A percentile compares a stretch with the other conserved stretches of the same genome.
Evolutionary conservation across 2,888 invertebrate genomes (phyloP).

Genomic region (Hemaris fuciformis): DNA sequence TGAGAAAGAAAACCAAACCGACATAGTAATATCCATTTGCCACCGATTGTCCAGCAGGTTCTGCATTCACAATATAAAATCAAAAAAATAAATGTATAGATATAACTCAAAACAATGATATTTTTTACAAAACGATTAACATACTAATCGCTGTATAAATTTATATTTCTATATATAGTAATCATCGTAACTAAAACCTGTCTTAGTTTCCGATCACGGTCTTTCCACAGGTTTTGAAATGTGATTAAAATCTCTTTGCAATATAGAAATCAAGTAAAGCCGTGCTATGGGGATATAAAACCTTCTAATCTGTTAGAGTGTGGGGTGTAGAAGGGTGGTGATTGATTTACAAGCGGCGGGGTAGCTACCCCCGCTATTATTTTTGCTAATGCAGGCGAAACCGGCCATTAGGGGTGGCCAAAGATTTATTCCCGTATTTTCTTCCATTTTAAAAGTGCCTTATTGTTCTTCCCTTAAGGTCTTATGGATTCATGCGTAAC

Average conservation of each 20-base stretch:
- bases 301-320: not conserved
- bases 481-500: not conserved
- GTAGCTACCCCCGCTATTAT: constrained; percentile 35
- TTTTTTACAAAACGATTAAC: too few relatives aligned
- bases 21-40: too few relatives aligned
- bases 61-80: too few relatives aligned
- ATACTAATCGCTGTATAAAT: too few relatives aligned
- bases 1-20: too few relatives aligned
- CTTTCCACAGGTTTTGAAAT: too few relatives aligned
- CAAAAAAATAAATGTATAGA: too few relatives aligned
- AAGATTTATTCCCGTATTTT: constrained; percentile 36
- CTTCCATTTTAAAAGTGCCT: not conserved
- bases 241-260: not conserved
- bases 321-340: not conserved
- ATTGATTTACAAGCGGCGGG: constrained; percentile 41
- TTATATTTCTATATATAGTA: too few relatives aligned
- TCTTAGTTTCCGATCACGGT: too few relatives aligned
- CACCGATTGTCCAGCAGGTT: too few relatives aligned
- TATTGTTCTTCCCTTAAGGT: not conserved
- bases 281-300: not conserved
- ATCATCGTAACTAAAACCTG: too few relatives aligned
- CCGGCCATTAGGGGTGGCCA: constrained; percentile 41
- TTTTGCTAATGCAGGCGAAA: constrained; percentile 48
- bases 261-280: not conserved
- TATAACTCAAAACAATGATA: too few relatives aligned